Evolutionary conservation across 2,113 vertebrate species (phyloP), one percentile per base, ranked within the genome.

Genomic region (Corythoichthys haematopterus): DNA sequence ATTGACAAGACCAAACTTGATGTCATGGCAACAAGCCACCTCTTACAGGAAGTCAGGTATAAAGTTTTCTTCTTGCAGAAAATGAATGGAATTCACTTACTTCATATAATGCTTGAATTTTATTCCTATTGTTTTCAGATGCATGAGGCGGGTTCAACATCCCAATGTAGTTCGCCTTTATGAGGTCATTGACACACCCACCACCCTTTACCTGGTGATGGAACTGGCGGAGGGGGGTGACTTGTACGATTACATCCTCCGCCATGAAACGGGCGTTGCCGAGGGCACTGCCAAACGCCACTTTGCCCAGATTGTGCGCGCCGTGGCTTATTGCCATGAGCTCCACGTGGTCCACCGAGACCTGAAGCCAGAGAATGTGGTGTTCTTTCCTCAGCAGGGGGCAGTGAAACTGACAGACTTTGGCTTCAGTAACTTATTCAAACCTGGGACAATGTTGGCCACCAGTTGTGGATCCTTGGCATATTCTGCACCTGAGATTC

Each of bases 361-460:
- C 89, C 90, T 96, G 79, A 96, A 96, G 85, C 94, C 94, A 0
- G 94, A 96, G 91, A 96, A 96, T 0, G 94, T 96, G 75, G 93
- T 95, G 50, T 94, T 96, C 88, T 95, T 96, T 83, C 92, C 89
- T 9, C 92, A 93, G 80, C 94, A 94, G 61, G 93, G 93, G 0
- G 85, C 93, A 0, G 94, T 95, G 70, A 96, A 96, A 83, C 91
- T 96, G 37, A 95, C 94, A 0, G 94, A 96, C 86, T 96, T 96
- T 0, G 94, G 94, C 35, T 95, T 96, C 87, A 95, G 94, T 84
- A 96, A 94, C 85, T 88, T 85, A 64, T 96, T 95, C 85, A 91
- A 96, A 40, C 94, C 94, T 0, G 94, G 94, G 64, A 93, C 89
- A 56, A 94, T 94, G 93, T 88, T 96, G 72, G 92, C 92, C 68